Conservation (phyloP, 2,113 vertebrate genomes). For the rabbit (Oryctolagus cuniculus) region DNA sequence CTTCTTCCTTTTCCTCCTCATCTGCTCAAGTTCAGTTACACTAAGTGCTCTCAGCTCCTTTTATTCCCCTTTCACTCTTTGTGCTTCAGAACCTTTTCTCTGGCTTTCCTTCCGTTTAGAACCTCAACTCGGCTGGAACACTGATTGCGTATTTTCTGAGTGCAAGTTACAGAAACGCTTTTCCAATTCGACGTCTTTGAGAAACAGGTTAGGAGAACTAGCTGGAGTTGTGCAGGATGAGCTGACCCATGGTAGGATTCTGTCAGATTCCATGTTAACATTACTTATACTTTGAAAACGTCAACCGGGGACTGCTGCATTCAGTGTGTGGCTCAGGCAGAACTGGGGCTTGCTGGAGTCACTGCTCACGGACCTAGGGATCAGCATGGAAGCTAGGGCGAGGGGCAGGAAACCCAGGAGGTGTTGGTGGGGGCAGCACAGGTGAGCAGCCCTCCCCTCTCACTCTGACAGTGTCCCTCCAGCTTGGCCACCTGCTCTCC, state of each 20-base stretch:
- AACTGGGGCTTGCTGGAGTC: background rate
- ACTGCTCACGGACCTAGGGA: background rate
- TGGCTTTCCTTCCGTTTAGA: slow-evolving; percentile 46
- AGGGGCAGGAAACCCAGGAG: background rate
- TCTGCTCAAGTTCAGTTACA: too few relatives aligned
- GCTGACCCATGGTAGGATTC: background rate
- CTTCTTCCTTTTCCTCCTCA: background rate
- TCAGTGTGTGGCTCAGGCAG: background rate
- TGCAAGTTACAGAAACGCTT: background rate
- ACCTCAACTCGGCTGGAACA: slow-evolving; percentile 19
- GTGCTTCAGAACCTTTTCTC: background rate
- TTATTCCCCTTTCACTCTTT: background rate
- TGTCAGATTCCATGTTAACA: background rate
- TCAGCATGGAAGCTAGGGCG: background rate
- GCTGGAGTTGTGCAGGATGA: background rate
- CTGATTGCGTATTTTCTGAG: background rate
- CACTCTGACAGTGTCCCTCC: background rate
- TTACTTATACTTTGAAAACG: background rate
- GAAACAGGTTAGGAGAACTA: background rate
- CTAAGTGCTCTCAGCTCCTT: background rate
- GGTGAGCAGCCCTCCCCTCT: background rate
- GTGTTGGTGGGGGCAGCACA: background rate
- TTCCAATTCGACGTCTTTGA: background rate
- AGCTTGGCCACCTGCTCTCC: background rate
- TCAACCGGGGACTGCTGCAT: background rate